phyloP scores from a whole-genome alignment of 2,888 invertebrate species.

The Sphecodes monilicornis region DNA sequence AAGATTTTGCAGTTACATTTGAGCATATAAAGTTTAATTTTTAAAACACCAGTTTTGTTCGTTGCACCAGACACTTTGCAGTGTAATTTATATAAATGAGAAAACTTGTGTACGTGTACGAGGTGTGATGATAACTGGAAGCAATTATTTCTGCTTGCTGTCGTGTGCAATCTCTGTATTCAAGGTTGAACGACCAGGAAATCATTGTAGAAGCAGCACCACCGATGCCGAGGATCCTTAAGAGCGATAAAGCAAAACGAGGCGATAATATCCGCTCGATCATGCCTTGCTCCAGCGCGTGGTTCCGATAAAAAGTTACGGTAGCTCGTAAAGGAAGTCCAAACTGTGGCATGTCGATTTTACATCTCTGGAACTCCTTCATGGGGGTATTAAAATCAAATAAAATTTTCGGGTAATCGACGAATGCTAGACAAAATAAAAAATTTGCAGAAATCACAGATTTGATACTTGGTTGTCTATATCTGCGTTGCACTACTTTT shows the following conservation, averaged over 20 bases:
- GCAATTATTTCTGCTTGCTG: background rate
- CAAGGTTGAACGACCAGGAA: conserved; percentile 33
- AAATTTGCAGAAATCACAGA: background rate
- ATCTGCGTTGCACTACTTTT: no score
- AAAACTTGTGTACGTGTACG: background rate
- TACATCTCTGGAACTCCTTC: background rate
- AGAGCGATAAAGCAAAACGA: conserved; percentile 57
- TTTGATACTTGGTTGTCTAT: background rate
- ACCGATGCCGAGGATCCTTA: conserved; percentile 32
- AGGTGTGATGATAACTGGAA: background rate
- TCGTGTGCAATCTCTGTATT: conserved; percentile 15
- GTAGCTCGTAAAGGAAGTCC: conserved; percentile 52
- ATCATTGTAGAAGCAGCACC: conserved; percentile 24
- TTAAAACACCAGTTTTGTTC: background rate
- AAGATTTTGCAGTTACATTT: background rate
- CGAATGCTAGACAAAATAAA: background rate
- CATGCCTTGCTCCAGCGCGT: conserved; percentile 31
- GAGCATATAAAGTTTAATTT: background rate
- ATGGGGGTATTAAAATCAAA: background rate
- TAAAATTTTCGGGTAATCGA: background rate
- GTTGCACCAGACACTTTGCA: background rate
- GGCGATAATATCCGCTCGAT: conserved; percentile 51
- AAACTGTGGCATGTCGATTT: conserved; percentile 25
- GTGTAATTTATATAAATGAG: background rate
- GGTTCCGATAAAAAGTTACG: conserved; percentile 57